Evolutionary conservation across 2,113 vertebrate genomes (phyloP).

Genomic region (Orthonyx spaldingii): DNA sequence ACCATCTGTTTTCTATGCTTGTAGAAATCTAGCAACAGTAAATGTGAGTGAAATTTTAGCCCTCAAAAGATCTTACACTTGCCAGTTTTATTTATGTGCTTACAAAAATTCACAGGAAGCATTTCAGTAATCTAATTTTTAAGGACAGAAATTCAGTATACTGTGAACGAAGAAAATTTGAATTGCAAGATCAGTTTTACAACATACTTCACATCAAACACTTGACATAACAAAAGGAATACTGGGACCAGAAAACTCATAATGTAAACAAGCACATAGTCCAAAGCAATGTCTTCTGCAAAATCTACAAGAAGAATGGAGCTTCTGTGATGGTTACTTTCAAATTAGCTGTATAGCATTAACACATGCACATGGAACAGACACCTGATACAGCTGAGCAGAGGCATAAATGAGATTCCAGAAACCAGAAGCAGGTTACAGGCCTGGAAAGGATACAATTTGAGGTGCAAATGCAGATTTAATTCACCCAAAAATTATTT

Average conservation of each 20-base stretch:
- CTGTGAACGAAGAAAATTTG: not conserved
- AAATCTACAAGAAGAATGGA: not conserved
- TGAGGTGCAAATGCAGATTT: not conserved
- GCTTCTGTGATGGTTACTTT: not conserved
- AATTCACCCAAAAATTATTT: not conserved
- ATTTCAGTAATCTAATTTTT: not conserved
- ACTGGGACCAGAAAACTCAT: not conserved
- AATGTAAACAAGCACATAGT: not conserved
- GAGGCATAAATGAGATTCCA: not conserved
- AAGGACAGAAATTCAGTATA: not conserved
- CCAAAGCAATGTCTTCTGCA: not conserved
- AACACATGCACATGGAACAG: not conserved
- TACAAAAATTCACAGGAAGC: not conserved
- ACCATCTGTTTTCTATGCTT: not conserved
- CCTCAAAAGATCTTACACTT: not conserved
- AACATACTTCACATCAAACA: not conserved
- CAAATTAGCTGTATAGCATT: not conserved
- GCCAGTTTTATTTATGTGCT: not conserved
- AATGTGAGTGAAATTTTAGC: not conserved
- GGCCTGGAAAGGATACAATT: not conserved
- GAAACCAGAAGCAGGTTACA: not conserved
- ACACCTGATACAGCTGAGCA: not conserved
- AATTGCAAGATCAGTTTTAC: not conserved
- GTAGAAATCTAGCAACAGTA: not conserved
- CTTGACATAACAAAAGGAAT: not conserved